Evolutionary conservation across 2,797 vertebrate genomes (phyloP).

Genomic region (Coccyzus lansbergi): DNA sequence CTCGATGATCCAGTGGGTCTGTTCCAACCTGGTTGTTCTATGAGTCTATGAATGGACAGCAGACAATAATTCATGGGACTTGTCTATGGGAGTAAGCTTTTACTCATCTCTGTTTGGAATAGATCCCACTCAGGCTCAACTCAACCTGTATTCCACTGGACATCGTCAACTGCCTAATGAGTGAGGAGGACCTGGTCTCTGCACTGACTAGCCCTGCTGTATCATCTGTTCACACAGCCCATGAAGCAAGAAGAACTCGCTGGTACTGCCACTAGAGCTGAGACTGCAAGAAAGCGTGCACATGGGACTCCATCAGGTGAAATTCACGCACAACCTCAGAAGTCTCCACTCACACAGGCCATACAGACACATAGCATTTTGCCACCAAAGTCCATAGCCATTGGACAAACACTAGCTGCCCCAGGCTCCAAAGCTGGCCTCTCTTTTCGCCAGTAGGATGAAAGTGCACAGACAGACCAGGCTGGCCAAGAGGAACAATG

Average conservation of each 20-base stretch:
- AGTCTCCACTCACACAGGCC: neutral
- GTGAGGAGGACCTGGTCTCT: neutral
- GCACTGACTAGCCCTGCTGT: neutral
- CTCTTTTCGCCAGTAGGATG: neutral
- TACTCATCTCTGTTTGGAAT: neutral
- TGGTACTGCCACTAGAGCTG: neutral
- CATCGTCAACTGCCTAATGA: neutral
- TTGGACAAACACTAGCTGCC: neutral
- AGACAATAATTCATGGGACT: fast-evolving
- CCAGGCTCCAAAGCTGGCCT: neutral
- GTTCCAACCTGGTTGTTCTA: no score
- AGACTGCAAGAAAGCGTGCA: neutral
- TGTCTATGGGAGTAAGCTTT: neutral
- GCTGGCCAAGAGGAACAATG: neutral
- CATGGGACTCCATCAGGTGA: neutral
- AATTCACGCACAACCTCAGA: neutral
- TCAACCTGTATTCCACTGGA: neutral
- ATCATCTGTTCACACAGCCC: neutral
- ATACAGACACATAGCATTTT: neutral
- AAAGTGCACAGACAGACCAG: neutral
- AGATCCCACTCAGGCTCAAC: neutral
- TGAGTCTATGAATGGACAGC: no score
- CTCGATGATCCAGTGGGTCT: no score
- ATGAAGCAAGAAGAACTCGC: neutral
- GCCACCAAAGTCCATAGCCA: neutral